A percentile compares a stretch with the other conserved stretches of the same genome.
These are phyloP conservation scores for Lasioglossum marginatum DNA, from an alignment of 2,888 invertebrate species.

Conservation along the genomic window DNA sequence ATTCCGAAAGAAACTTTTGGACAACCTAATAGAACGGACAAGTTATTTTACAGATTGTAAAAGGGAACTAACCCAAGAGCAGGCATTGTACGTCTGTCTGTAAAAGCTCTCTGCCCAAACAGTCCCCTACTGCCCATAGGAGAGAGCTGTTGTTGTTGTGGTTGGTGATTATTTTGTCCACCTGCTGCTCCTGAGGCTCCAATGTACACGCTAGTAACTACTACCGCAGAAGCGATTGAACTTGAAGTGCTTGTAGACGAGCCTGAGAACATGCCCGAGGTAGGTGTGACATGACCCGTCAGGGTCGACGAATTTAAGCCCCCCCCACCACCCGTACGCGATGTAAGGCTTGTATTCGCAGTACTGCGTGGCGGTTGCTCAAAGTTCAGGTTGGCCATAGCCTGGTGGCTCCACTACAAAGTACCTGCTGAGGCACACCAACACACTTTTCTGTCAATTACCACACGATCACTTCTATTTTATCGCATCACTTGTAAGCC, in stretches of 20 bases:
- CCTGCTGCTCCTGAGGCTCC: constrained; percentile 82
- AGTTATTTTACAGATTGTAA: constrained; percentile 10
- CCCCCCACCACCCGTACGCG: constrained; percentile 88
- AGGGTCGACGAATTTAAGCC: constrained; percentile 87
- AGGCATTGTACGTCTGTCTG: constrained; percentile 89
- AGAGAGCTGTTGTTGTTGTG: constrained; percentile 86
- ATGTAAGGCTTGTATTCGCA: constrained; percentile 90
- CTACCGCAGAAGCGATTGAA: constrained; percentile 81
- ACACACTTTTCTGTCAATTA: constrained; percentile 62
- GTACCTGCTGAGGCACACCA: constrained; percentile 75
- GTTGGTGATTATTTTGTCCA: constrained; percentile 84
- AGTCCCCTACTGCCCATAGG: constrained; percentile 88
- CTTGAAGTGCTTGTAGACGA: constrained; percentile 82
- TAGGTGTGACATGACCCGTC: constrained; percentile 91
- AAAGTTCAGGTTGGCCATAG: constrained; percentile 97
- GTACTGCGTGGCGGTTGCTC: constrained; percentile 95
- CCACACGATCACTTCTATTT: constrained; percentile 66
- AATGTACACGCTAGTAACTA: constrained; percentile 82
- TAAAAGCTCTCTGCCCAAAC: constrained; percentile 92
- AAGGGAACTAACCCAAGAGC: constrained; percentile 85
- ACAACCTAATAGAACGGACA: neutral
- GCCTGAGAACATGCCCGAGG: constrained; percentile 88
- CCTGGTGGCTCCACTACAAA: constrained; percentile 85
- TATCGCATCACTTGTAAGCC: constrained; percentile 55
- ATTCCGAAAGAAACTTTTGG: no score